Conservation (phyloP, 92 coral and sea anemone species). For the Anthopleura xanthogrammica region DNA sequence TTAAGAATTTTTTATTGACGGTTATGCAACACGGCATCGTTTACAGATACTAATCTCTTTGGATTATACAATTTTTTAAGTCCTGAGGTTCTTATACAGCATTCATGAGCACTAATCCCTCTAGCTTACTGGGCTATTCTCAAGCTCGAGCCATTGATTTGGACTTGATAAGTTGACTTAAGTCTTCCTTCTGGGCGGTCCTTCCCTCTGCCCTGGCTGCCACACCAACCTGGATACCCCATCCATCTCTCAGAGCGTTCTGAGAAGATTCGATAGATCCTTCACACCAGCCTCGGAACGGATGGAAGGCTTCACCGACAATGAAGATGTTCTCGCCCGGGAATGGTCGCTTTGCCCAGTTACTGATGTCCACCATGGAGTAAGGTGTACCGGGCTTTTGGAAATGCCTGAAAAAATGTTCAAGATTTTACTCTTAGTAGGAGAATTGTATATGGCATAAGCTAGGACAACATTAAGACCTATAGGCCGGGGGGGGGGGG, state of each 20-base stretch:
- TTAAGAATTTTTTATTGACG: too few relatives aligned
- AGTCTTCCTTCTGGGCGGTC: slow-evolving; percentile 2
- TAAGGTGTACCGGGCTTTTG: slow-evolving; percentile 71
- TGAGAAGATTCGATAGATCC: slow-evolving; percentile 66
- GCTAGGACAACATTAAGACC: too few relatives aligned
- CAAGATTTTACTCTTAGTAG: not conserved
- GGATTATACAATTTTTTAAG: not conserved
- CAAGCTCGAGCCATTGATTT: slow-evolving; percentile 22
- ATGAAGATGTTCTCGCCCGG: slow-evolving; percentile 53
- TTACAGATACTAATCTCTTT: not conserved
- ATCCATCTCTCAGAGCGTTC: slow-evolving; percentile 77
- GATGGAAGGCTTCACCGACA: slow-evolving; percentile 69
- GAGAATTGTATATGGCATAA: too few relatives aligned
- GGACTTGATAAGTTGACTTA: slow-evolving; percentile 21
- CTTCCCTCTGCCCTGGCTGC: not conserved
- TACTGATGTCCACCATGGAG: slow-evolving; percentile 56
- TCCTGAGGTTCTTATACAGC: not conserved
- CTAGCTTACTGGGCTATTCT: not conserved
- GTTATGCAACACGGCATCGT: too few relatives aligned
- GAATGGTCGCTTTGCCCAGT: slow-evolving; percentile 80
- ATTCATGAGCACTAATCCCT: not conserved
- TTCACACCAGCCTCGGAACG: slow-evolving; percentile 77
- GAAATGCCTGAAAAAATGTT: slow-evolving; percentile 52
- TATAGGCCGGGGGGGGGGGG: too few relatives aligned
- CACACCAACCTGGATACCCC: slow-evolving; percentile 39